Base-by-base conservation (phyloP, 64 coral and sea anemone genomes). In the Astreopora myriophthalma region DNA sequence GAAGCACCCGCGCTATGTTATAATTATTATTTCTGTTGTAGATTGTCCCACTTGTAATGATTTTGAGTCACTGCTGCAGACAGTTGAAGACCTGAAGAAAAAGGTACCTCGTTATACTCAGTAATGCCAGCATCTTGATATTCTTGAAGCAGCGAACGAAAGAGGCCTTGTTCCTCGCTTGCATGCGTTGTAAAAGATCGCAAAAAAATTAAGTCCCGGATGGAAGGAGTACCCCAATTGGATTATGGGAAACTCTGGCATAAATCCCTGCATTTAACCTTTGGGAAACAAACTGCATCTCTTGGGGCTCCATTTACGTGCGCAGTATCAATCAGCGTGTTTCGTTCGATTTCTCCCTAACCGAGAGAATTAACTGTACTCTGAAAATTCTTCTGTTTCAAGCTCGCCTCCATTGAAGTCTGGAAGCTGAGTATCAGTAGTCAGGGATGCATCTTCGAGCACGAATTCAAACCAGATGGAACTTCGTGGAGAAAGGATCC, bases 41-140 rank as follows among this genome's bases (percentile, higher is more conserved):
- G 90, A 92, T 76, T 92, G 90, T 34, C 90, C 90, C 16, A 92
- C 90, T 12, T 92, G 90, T n/a, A 57, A 62, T 36, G 90, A 92
- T 20, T 92, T 92, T 76, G 90, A 92, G 33, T 69, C 90, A 1
- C 34, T 92, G 49, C 57, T 85, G 14, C 48, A 86, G 22, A 92
- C 80, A 2, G 90, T 92, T 34, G 48, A 86, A 77, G 42, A 69
- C 28, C 34, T 92, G 61, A 92, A 92, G 72, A 86, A 86, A 37
- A 69, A 92, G 90, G 90, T 92, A 65, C 16, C 12, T n/a, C 11
- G 11, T 11, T n/a, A n/a, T n/a, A n/a, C 40, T 44, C 11, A 44
- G 40, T 44, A 44, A 6, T 44, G 11, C 40, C n/a, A n/a, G n/a
- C n/a, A n/a, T n/a, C 6, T 44, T 44, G 6, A 44, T 8, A 44